A percentile compares a stretch with the other conserved stretches of the same genome.
These are phyloP conservation scores for Chrysolina oricalcia DNA, from an alignment of 2,888 invertebrate genomes.

Conservation along the genomic window DNA sequence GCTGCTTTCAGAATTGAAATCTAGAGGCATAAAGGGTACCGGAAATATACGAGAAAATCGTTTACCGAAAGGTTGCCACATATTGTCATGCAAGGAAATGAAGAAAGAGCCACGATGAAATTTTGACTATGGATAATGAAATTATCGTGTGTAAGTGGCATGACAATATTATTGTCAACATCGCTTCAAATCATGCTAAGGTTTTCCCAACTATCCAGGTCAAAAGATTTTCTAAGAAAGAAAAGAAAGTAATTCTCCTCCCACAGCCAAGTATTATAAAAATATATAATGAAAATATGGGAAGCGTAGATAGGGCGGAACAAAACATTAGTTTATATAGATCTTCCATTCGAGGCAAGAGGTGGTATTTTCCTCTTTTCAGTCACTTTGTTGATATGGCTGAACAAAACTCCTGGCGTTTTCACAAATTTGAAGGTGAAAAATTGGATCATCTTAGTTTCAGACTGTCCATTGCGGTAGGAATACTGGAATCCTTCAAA, in stretches of 20 bases:
- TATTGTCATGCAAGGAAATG: conserved; percentile 29
- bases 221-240: too few species aligned
- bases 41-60: conserved; percentile 46
- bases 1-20: conserved; percentile 34
- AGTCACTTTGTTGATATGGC: too few species aligned
- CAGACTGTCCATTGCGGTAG: conserved; percentile 49
- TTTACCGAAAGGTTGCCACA: conserved; percentile 11
- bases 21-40: conserved; percentile 37
- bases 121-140: conserved; percentile 35
- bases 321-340: too few species aligned
- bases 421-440: conserved; percentile 48
- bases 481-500: conserved; percentile 38
- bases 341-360: too few species aligned
- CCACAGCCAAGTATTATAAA: too few species aligned
- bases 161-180: conserved; percentile 53
- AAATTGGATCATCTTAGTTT: conserved; percentile 54
- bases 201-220: too few species aligned
- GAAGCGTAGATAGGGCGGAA: too few species aligned
- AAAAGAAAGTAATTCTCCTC: too few species aligned
- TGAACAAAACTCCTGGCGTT: conserved; percentile 59
- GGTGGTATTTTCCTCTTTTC: too few species aligned
- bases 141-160: conserved; percentile 44
- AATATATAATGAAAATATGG: too few species aligned
- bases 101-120: conserved; percentile 41
- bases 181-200: too few species aligned